Conservation (phyloP, 2,113 vertebrate species). For the Ursus arctos region DNA sequence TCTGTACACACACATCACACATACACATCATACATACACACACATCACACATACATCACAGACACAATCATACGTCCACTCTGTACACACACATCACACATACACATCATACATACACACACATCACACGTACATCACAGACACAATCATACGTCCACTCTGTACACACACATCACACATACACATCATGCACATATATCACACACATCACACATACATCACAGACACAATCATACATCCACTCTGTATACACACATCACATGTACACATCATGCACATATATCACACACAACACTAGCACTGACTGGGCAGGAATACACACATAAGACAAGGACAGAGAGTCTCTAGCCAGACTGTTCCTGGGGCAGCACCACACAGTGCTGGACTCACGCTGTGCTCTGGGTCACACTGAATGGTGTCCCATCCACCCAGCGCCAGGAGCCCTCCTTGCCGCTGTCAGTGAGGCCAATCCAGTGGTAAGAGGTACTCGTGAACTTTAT, state of each 20-base stretch:
- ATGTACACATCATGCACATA: neutral
- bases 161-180: neutral
- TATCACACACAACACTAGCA: neutral
- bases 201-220: neutral
- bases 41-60: neutral
- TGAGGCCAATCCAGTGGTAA: conserved; percentile 80
- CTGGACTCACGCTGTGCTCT: conserved; percentile 21
- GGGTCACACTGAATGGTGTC: neutral
- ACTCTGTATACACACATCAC: neutral
- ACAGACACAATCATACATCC: neutral
- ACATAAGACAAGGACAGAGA: neutral
- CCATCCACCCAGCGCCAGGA: conserved; percentile 72
- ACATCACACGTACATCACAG: neutral
- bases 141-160: too few relatives aligned
- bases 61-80: neutral
- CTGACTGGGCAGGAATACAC: neutral
- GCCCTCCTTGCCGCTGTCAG: neutral
- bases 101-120: neutral
- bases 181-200: too few relatives aligned
- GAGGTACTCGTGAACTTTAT: rapidly evolving
- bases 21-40: too few relatives aligned
- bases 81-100: too few relatives aligned
- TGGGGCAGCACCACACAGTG: neutral
- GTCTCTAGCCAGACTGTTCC: neutral
- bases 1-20: neutral